Base-by-base conservation (phyloP, 92 coral and sea anemone species). In the Meandrina meandrites region DNA sequence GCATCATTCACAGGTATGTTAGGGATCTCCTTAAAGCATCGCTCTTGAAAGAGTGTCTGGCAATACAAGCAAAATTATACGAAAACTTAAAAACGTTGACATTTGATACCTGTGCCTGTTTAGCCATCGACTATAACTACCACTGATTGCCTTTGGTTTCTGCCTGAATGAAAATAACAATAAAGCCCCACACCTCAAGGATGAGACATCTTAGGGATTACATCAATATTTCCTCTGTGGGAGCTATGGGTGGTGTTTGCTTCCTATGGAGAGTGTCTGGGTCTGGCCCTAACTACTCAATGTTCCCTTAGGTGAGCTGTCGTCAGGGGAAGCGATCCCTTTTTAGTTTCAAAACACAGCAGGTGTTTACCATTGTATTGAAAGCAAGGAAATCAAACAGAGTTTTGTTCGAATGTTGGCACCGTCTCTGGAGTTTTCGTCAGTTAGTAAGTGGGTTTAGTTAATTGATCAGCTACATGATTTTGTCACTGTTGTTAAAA, bases 1-100 rank as follows among this genome's bases (percentile, higher is more conserved):
- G 98, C 99, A 73, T 97, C 97, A 42, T 90, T 80, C 34, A 91
- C 60, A 34, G 92, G 92, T 54, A 97, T 92, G 53, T 69, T 88
- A 24, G 99, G 99, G 50, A 97, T 94, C 80, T 89, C 92, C 86
- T 93, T 91, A 79, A 97, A 92, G 85, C 94, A 92, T 62, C 84
- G 81, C 8, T 83, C 91, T 8, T 96, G 96, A 84, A 92, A 88
- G 57, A 90, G 75, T 21, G 90, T 92, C 99, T 97, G 86, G 9
- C 14, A 70, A 66, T 37, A 82, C 53, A 56, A 50, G 28, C 37
- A 40, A 62, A 15, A 16, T 45, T 2, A 2, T 10, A 12, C 13
- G 50, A 79, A 48, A 17, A 48, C 34, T 19, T 9, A 24, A 36
- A 36, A 48, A 68, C 4, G 34, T 66, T 45, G 48, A 9, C 45